phyloP scores from a whole-genome alignment of 2,888 invertebrate species.

The Cosmopolites sordidus region DNA sequence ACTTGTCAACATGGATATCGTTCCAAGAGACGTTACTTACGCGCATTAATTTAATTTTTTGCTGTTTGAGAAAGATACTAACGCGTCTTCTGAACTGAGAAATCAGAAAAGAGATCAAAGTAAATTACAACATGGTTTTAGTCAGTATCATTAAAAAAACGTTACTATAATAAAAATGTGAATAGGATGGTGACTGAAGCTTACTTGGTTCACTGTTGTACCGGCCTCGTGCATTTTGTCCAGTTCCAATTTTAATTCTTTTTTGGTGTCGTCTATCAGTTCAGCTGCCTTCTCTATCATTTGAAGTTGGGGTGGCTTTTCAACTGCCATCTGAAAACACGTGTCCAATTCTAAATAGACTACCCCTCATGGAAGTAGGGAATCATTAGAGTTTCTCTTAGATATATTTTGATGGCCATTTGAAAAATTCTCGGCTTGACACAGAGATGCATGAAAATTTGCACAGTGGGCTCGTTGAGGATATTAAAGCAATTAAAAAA shows the following conservation, averaged over 20 bases:
- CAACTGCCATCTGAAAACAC: neutral
- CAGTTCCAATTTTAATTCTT: constrained; percentile 23
- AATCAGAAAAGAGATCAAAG: constrained; percentile 11
- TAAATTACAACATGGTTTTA: neutral
- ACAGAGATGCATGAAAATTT: too few species aligned
- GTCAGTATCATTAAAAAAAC: too few species aligned
- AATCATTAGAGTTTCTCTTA: neutral
- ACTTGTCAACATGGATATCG: neutral
- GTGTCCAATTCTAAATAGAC: too few species aligned
- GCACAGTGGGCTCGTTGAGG: too few species aligned
- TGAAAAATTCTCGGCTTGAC: too few species aligned
- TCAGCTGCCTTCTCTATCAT: constrained; percentile 14
- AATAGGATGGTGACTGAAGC: neutral
- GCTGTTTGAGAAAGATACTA: constrained; percentile 25
- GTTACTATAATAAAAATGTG: too few species aligned
- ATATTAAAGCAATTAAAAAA: too few species aligned
- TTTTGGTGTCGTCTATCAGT: constrained; percentile 23
- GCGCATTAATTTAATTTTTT: constrained; percentile 25
- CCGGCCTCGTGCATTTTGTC: constrained; percentile 23
- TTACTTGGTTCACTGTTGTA: constrained; percentile 21
- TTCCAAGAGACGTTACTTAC: constrained; percentile 20
- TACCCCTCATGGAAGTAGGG: too few species aligned
- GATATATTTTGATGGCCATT: neutral
- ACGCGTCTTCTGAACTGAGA: constrained; percentile 26
- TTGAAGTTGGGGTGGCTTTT: constrained; percentile 3